phyloP scores from a whole-genome alignment of 2,888 invertebrate genomes.

The Hyposoter didymator region DNA sequence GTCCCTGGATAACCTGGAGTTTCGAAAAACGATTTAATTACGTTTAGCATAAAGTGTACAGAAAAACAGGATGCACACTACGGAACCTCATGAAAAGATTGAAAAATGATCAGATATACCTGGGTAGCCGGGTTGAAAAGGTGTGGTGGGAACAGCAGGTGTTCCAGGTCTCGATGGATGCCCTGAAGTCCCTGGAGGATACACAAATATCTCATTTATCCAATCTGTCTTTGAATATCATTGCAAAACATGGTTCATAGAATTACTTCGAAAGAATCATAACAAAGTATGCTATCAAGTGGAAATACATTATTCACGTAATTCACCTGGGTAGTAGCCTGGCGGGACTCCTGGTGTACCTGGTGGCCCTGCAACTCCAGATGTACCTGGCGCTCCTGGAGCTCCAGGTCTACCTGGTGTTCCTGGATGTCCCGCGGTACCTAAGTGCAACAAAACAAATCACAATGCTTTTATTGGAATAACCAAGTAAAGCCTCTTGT shows the following conservation, averaged over 20 bases:
- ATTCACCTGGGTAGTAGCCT: slow-evolving; percentile 57
- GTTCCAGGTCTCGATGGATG: slow-evolving; percentile 8
- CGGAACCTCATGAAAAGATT: too few species aligned
- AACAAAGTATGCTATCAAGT: too few species aligned
- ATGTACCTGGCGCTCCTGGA: slow-evolving; percentile 74
- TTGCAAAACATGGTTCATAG: too few species aligned
- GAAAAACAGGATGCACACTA: too few species aligned
- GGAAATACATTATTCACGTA: background rate
- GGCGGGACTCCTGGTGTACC: slow-evolving; percentile 12
- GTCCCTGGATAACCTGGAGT: slow-evolving; percentile 76
- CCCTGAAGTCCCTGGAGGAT: background rate
- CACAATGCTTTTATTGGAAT: too few species aligned
- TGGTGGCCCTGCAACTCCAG: slow-evolving; percentile 66
- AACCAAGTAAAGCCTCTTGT: too few species aligned
- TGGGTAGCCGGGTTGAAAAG: slow-evolving; percentile 65
- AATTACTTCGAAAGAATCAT: too few species aligned
- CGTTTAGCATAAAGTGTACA: too few species aligned
- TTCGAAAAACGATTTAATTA: too few species aligned
- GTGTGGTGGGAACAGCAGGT: slow-evolving; percentile 3
- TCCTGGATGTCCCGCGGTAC: background rate
- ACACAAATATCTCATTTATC: too few species aligned
- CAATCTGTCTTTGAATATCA: too few species aligned
- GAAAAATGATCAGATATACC: background rate
- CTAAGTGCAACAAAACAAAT: too few species aligned
- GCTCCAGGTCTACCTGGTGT: slow-evolving; percentile 64